These are phyloP conservation scores for Tortrix viridana DNA, from an alignment of 2,888 invertebrate species.

Conservation along the genomic window DNA sequence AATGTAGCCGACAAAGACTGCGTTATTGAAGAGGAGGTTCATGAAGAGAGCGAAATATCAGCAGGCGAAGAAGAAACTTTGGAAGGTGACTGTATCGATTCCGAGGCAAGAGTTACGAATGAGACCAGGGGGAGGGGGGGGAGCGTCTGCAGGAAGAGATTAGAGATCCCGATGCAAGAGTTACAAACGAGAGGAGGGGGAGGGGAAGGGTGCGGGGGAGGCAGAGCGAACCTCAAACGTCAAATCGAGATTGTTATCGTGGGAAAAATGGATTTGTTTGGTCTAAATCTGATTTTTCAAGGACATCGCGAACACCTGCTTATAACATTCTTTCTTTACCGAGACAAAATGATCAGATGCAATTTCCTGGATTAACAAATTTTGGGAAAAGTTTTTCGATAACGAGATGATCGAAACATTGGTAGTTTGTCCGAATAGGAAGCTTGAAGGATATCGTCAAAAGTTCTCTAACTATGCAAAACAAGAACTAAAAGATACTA, in stretches of 20 bases:
- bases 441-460: conserved; percentile 15
- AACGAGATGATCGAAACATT: conserved; percentile 9
- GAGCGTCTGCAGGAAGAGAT: too few species aligned
- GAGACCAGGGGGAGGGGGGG: too few species aligned
- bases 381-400: too few species aligned
- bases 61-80: too few species aligned
- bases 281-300: conserved; percentile 3
- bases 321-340: conserved; percentile 19
- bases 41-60: not conserved
- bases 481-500: conserved; percentile 30
- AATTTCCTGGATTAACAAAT: conserved; percentile 1
- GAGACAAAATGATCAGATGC: conserved; percentile 13
- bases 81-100: too few species aligned
- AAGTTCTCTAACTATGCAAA: conserved; percentile 13
- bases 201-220: too few species aligned
- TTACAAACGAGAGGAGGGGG: too few species aligned
- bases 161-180: too few species aligned
- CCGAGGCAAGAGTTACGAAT: too few species aligned
- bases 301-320: conserved; percentile 12
- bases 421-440: conserved; percentile 13
- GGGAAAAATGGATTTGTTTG: too few species aligned
- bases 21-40: not conserved
- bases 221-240: too few species aligned
- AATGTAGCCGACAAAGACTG: conserved; percentile 9
- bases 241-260: too few species aligned